Percentiles rank a stretch among this genome's conserved stretches.
phyloP scores from a whole-genome alignment of 2,797 vertebrate species.

The Hoplostethus atlanticus region DNA sequence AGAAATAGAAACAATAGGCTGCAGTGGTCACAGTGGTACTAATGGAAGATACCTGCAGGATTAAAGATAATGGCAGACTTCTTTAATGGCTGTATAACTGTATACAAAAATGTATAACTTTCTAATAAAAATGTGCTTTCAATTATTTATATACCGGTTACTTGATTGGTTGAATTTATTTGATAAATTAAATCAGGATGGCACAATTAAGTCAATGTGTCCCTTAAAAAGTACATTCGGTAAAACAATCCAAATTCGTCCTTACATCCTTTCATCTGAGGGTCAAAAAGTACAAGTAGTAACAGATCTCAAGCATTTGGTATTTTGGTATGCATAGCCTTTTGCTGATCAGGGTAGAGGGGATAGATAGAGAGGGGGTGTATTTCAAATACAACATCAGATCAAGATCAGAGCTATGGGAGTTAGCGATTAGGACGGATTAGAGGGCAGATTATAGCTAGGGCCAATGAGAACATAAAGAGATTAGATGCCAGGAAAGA shows the following conservation, averaged over 20 bases:
- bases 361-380: slow-evolving; percentile 19
- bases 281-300: slow-evolving; percentile 37
- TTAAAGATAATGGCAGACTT: neutral
- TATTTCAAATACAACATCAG: slow-evolving; percentile 65
- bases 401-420: slow-evolving; percentile 58
- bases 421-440: slow-evolving; percentile 71
- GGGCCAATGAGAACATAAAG: slow-evolving; percentile 71
- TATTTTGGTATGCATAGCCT: slow-evolving; percentile 50
- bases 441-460: slow-evolving; percentile 68
- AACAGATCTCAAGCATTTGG: slow-evolving; percentile 28
- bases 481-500: slow-evolving; percentile 66
- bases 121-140: too few species aligned
- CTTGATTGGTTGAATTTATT: neutral
- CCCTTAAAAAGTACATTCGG: too few species aligned
- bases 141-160: neutral
- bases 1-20: neutral
- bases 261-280: slow-evolving; percentile 13
- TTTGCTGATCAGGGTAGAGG: slow-evolving; percentile 55
- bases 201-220: neutral
- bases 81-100: neutral
- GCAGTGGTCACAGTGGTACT: neutral
- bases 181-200: neutral
- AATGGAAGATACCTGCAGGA: neutral
- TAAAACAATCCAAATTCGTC: slow-evolving; percentile 1
- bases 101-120: neutral